phyloP scores from a whole-genome alignment of 1,140 invertebrate genomes.

The Choristoneura fumiferana region DNA sequence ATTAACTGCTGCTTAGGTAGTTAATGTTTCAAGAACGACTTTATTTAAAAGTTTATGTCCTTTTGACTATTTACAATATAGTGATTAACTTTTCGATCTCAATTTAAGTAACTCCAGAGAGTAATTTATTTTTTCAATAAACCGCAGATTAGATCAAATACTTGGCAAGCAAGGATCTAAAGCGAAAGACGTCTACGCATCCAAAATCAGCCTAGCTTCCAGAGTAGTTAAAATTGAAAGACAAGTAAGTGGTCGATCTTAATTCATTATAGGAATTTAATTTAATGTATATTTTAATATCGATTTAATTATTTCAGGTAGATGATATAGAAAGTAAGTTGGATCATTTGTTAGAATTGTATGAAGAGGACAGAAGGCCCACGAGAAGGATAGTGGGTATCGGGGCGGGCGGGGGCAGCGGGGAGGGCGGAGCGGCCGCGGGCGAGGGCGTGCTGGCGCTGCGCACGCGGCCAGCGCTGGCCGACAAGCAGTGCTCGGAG shows the following conservation, averaged over 20 bases:
- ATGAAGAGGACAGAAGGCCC: constrained; percentile 91
- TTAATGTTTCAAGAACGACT: too few species aligned
- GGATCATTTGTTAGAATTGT: constrained; percentile 95
- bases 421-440: constrained; percentile 35
- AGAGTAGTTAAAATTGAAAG: constrained; percentile 97
- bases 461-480: constrained; percentile 81
- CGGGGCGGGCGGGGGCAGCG: constrained; percentile 46
- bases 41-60: too few species aligned
- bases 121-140: constrained; percentile 17
- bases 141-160: constrained; percentile 93
- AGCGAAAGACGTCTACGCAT: constrained; percentile 95
- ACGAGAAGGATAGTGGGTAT: constrained; percentile 62
- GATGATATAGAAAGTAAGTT: constrained; percentile 96
- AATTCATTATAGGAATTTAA: constrained; percentile 18
- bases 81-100: too few species aligned
- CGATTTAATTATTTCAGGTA: constrained; percentile 81
- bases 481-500: constrained; percentile 88
- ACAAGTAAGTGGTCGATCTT: constrained; percentile 82
- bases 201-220: constrained; percentile 94
- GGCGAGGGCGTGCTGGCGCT: constrained; percentile 38
- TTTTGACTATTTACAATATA: too few species aligned
- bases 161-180: constrained; percentile 95
- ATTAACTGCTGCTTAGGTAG: too few species aligned
- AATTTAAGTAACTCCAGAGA: too few species aligned
- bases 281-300: constrained; percentile 11